Percentiles rank a stretch among this genome's conserved stretches.
Conservation (phyloP, 2,113 vertebrate genomes). For the Siphamia tubifer region DNA sequence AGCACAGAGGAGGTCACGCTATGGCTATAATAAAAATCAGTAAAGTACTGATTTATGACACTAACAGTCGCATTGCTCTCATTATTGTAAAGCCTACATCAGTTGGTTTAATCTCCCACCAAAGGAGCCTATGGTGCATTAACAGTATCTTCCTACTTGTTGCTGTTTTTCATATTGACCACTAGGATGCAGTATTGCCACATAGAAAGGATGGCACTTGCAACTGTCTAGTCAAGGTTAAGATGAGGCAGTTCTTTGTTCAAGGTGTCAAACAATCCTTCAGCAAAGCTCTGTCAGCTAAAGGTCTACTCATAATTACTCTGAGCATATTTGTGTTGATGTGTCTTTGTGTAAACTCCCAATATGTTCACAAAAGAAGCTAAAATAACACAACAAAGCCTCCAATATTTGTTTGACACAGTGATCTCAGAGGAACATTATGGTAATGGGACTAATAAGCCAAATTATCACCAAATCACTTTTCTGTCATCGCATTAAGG, state of each 20-base stretch:
- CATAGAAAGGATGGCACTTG: conserved; percentile 2
- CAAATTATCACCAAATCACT: conserved; percentile 63
- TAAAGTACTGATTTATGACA: conserved; percentile 28
- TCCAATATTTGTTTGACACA: neutral
- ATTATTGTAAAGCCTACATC: conserved; percentile 14
- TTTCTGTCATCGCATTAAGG: conserved; percentile 46
- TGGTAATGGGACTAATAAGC: conserved; percentile 54
- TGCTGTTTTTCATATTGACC: conserved; percentile 27
- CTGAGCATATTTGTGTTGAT: neutral
- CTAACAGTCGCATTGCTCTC: conserved; percentile 69
- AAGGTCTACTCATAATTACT: too few species aligned
- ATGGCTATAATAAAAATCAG: conserved; percentile 52
- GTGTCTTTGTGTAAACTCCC: neutral
- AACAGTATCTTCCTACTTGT: neutral
- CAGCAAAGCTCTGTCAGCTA: neutral
- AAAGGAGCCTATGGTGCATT: too few species aligned
- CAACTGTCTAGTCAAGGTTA: conserved; percentile 58
- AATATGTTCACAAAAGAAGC: neutral
- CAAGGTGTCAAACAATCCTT: conserved; percentile 15
- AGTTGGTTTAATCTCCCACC: neutral
- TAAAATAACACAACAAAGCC: neutral
- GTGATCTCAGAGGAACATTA: conserved; percentile 11
- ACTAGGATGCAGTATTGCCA: conserved; percentile 48
- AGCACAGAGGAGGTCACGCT: neutral
- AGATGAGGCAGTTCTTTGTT: conserved; percentile 29